These are phyloP conservation scores for Entelurus aequoreus DNA, from an alignment of 2,113 vertebrate genomes.

Conservation along the genomic window DNA sequence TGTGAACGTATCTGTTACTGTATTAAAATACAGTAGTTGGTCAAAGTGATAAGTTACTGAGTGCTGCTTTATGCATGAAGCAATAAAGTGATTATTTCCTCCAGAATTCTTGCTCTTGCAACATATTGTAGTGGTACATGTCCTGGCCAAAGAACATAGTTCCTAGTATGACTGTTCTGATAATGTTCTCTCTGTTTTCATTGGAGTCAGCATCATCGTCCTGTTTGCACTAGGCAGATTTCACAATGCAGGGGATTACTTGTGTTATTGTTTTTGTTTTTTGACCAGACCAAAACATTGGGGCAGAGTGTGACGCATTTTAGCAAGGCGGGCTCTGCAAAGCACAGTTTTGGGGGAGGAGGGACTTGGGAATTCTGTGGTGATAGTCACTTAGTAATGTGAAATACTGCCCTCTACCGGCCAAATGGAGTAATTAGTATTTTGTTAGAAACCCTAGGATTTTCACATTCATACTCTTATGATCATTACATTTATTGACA, in stretches of 20 bases:
- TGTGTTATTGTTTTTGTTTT: constrained; percentile 14
- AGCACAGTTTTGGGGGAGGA: neutral
- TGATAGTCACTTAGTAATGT: constrained; percentile 11
- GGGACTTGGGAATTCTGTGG: constrained; percentile 15
- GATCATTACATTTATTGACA: too few species aligned
- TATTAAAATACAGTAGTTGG: too few species aligned
- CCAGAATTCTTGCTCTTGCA: too few species aligned
- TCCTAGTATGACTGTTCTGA: too few species aligned
- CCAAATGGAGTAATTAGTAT: neutral
- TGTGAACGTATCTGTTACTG: too few species aligned
- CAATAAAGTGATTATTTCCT: too few species aligned
- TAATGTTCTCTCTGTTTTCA: neutral
- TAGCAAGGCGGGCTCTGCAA: constrained; percentile 42
- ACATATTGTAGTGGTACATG: too few species aligned
- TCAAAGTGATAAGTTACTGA: too few species aligned
- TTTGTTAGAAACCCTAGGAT: neutral
- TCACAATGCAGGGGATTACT: neutral
- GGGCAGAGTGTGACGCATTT: constrained; percentile 16
- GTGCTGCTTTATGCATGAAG: too few species aligned
- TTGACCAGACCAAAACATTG: constrained; percentile 9
- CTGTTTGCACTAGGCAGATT: neutral
- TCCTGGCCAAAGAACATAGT: too few species aligned
- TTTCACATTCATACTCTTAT: too few species aligned
- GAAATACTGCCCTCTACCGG: constrained; percentile 34
- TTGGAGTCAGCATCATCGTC: neutral